Percentiles rank a stretch among this genome's conserved stretches.
phyloP scores from a whole-genome alignment of 2,113 vertebrate species.

The Acanthisitta chloris region DNA sequence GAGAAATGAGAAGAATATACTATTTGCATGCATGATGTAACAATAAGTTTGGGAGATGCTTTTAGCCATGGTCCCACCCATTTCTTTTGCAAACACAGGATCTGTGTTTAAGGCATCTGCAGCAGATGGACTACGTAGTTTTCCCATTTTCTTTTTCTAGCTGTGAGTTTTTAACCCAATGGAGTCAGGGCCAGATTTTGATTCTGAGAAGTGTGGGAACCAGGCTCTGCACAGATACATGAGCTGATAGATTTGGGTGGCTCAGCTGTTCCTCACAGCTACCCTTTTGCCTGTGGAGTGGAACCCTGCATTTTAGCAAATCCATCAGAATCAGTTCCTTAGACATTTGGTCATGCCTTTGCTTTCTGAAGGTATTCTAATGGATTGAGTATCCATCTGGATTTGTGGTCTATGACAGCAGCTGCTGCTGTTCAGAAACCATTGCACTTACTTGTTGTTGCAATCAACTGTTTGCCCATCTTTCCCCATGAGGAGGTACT shows the following conservation, averaged over 20 bases:
- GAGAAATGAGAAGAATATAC: background rate
- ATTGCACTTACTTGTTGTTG: slow-evolving; percentile 49
- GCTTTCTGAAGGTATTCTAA: background rate
- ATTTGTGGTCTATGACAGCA: rapidly evolving
- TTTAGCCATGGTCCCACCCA: background rate
- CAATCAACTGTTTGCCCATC: background rate
- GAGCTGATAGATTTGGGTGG: background rate
- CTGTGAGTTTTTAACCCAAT: background rate
- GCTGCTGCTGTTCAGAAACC: background rate
- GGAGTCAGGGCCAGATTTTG: background rate
- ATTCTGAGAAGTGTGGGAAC: background rate
- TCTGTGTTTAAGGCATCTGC: background rate
- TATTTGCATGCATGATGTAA: background rate
- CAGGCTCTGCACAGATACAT: background rate
- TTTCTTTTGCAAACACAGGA: background rate
- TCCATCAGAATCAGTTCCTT: background rate
- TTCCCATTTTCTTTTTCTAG: background rate
- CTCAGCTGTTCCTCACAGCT: background rate
- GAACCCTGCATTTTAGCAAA: background rate
- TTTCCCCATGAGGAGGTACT: slow-evolving; percentile 71
- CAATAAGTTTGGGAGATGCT: background rate
- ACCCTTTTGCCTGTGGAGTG: background rate
- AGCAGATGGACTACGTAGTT: rapidly evolving
- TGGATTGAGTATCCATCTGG: background rate
- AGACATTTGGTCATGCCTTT: background rate